Evolutionary conservation across 2,797 vertebrate genomes (phyloP), one percentile per base, ranked within the genome.

Genomic region (Microctenopoma lineatum): DNA sequence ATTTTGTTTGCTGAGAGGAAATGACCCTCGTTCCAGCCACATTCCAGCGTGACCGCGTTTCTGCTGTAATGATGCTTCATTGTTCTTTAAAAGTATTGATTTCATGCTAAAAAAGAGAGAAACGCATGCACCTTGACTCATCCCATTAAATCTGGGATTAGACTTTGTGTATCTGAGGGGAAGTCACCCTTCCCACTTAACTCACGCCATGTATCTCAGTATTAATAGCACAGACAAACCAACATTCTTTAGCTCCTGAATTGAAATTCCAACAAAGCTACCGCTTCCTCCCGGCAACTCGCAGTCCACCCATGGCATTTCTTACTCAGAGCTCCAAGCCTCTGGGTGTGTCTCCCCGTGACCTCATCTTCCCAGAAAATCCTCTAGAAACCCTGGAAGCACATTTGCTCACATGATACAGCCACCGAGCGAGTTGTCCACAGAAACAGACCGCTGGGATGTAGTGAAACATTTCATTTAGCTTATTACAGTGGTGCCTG

Each of bases 321-420:
- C 82, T 86, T 75, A 74, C 67, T 62, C 1, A 0, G 21, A 66
- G 59, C 59, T 73, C 7, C 7, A 25, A 60, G 26, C 18, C 65
- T 84, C 75, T 81, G 90, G 90, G 88, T 80, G 88, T 89, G 87
- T 75, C 85, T 81, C 73, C 32, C 76, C 55, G 73, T 91, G 90
- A 92, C 85, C 78, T 92, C 90, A 90, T 89, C 66, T 59, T 77
- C 80, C 60, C 61, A 84, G 63, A 86, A 86, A 84, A 77, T 50
- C 65, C 58, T 68, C 61, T 58, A 75, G 70, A 87, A 85, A 72
- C 55, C 70, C 73, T 77, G 63, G 64, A 69, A 32, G 58, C 68
- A 47, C 60, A 41, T 3, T 10, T 5, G 9, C 56, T 75, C 78
- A 72, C 73, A 73, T 72, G 75, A 70, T 54, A 61, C 62, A 60